Conservation (phyloP, 2,797 vertebrate species). For the Neomorphus geoffroyi region DNA sequence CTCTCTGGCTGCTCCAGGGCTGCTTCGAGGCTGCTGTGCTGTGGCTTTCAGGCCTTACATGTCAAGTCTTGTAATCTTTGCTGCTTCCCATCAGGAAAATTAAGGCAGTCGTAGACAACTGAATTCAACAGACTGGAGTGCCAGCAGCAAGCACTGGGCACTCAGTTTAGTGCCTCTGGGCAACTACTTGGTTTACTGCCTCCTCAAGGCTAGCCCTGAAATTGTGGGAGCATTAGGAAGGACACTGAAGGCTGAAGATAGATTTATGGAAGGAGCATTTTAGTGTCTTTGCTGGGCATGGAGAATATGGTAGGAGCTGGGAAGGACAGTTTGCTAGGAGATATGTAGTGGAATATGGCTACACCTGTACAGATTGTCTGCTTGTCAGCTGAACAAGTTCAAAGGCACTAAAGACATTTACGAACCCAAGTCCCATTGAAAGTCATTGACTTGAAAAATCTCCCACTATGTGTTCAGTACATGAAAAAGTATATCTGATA, state of each 20-base stretch:
- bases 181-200: not conserved
- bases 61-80: constrained; percentile 43
- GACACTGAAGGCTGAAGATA: not conserved
- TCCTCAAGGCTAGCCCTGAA: not conserved
- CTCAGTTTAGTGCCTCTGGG: not conserved
- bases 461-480: not conserved
- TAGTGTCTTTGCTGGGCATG: not conserved
- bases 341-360: not conserved
- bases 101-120: not conserved
- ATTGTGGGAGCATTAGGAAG: not conserved
- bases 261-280: not conserved
- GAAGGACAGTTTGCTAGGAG: not conserved
- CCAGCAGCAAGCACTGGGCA: not conserved
- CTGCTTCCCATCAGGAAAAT: constrained; percentile 24
- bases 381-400: not conserved
- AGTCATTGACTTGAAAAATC: constrained; percentile 40
- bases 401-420: constrained; percentile 9
- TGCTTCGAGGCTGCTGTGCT: constrained; percentile 52
- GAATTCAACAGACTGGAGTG: constrained; percentile 5
- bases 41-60: constrained; percentile 13
- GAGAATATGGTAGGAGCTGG: not conserved
- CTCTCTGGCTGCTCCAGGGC: constrained; percentile 60
- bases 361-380: not conserved
- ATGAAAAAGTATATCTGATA: not conserved
- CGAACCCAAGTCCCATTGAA: not conserved